Evolutionary conservation across 2,888 invertebrate genomes (phyloP).

Genomic region (Apodemia mormo): DNA sequence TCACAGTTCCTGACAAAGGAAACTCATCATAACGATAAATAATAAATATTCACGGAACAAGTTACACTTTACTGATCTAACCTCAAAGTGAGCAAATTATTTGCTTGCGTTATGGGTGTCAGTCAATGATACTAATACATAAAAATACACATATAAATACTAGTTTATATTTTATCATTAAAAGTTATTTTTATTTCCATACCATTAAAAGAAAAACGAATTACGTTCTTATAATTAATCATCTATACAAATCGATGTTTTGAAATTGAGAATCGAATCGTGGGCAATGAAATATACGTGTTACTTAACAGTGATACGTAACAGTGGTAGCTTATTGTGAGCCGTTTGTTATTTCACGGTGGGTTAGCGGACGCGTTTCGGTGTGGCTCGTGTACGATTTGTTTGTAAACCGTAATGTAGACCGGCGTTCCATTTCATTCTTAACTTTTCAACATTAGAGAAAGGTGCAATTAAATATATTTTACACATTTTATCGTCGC

Average conservation of each 20-base stretch:
- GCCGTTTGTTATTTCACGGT: constrained; percentile 69
- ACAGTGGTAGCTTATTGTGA: constrained; percentile 60
- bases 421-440: background rate
- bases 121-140: too few relatives aligned
- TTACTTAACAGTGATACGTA: constrained; percentile 59
- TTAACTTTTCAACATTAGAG: too few relatives aligned
- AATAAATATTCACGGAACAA: too few relatives aligned
- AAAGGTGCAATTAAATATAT: too few relatives aligned
- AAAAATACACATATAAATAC: too few relatives aligned
- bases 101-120: too few relatives aligned
- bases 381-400: background rate
- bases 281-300: constrained; percentile 37
- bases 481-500: too few relatives aligned
- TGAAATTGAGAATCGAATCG: constrained; percentile 31
- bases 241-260: constrained; percentile 29
- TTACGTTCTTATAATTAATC: constrained; percentile 15
- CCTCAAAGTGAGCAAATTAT: too few relatives aligned
- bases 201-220: constrained; percentile 7
- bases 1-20: too few relatives aligned
- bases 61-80: too few relatives aligned
- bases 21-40: too few relatives aligned
- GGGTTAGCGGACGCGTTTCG: constrained; percentile 51
- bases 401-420: constrained; percentile 8
- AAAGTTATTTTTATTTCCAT: background rate
- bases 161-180: too few relatives aligned